Evolutionary conservation across 2,113 vertebrate species (phyloP), one percentile per base, ranked within the genome.

Genomic region (Python bivittatus): DNA sequence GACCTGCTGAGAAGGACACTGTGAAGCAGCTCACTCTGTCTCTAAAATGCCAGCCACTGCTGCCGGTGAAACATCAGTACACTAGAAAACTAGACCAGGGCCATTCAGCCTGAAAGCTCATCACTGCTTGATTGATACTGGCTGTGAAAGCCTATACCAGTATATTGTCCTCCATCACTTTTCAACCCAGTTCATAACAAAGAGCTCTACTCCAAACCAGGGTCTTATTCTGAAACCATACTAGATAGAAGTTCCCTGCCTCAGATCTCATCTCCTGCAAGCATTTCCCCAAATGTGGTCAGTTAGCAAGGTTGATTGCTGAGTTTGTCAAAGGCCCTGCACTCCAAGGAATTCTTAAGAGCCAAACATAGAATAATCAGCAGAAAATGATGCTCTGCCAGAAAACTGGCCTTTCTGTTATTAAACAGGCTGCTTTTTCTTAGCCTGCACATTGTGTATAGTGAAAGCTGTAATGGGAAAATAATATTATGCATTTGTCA

Each of bases 241-340:
- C 25, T 64, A 64, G 60, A 64, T 64, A 56, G 56, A 58, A 86
- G 33, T 1, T 56, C 53, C 54, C 17, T 58, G 17, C 84, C 44
- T 86, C 48, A 6, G 38, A 23, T 15, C 84, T 91, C 48, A 25
- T 79, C 61, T 33, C 22, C n/a, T 25, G 17, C 20, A 64, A 42
- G 33, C 42, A 33, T 38, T 56, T 25, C 13, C 54, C 52, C 85
- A 88, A 25, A 52, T 88, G 61, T 88, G 23, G 23, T 68, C 23
- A 88, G 20, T 88, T 88, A 92, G 86, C 38, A 79, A 87, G n/a
- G 23, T 60, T 88, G 48, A 79, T 88, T 88, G 29, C 64, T n/a
- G 17, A n/a, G n/a, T n/a, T n/a, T n/a, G n/a, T n/a, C n/a, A n/a
- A n/a, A n/a, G n/a, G 9, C 10, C 42, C 29, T 20, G 20, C 38